These are phyloP conservation scores for Papilio gigon DNA, from an alignment of 2,888 invertebrate genomes.

Conservation along the genomic window DNA sequence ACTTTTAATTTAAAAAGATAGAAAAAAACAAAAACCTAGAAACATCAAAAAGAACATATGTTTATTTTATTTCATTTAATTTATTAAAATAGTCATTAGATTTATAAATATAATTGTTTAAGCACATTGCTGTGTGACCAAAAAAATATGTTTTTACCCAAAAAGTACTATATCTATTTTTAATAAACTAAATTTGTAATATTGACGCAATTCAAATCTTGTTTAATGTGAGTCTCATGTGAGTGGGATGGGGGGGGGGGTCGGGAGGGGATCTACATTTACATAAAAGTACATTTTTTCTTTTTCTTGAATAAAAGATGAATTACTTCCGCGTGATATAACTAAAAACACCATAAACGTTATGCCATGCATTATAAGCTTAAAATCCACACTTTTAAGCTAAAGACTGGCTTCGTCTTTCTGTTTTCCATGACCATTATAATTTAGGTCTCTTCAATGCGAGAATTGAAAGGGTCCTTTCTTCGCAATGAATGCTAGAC, in stretches of 20 bases:
- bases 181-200: no score
- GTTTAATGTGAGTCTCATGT: no score
- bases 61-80: no score
- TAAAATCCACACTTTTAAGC: neutral
- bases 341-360: neutral
- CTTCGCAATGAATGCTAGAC: slow-evolving; percentile 32
- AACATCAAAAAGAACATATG: neutral
- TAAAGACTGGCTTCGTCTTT: neutral
- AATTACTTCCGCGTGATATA: neutral
- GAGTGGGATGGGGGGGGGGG: no score
- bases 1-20: slow-evolving; percentile 1
- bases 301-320: neutral
- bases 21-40: neutral
- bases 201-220: no score
- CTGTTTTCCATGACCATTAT: slow-evolving; percentile 28
- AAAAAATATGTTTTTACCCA: no score
- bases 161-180: no score
- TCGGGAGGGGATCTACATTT: no score
- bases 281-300: neutral
- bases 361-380: neutral
- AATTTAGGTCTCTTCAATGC: slow-evolving; percentile 21
- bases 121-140: no score
- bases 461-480: slow-evolving; percentile 30
- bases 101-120: no score
- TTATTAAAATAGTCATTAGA: no score